phyloP scores from a whole-genome alignment of 2,797 vertebrate genomes.

The Echiichthys vipera region DNA sequence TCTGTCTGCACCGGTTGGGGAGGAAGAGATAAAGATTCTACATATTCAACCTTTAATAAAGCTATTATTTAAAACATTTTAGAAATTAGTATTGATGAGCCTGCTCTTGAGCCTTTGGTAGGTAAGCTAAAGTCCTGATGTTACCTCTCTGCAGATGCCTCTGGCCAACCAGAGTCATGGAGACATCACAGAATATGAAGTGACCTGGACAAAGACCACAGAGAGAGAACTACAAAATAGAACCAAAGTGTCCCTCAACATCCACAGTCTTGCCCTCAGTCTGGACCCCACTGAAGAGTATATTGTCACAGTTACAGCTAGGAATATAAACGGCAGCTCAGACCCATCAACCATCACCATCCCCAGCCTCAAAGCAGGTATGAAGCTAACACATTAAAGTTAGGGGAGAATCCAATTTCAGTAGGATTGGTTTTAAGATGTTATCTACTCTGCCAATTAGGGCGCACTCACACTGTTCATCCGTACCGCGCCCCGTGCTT shows the following conservation, averaged over 20 bases:
- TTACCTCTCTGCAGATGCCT: slow-evolving; percentile 49
- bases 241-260: not conserved
- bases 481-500: too few species aligned
- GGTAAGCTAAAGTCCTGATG: not conserved
- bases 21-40: too few species aligned
- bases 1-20: too few species aligned
- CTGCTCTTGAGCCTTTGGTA: not conserved
- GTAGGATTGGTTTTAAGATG: not conserved
- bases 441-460: not conserved
- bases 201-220: slow-evolving; percentile 53
- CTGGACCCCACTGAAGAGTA: slow-evolving; percentile 20
- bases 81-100: not conserved
- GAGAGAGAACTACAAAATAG: not conserved
- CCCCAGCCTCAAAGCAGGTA: slow-evolving; percentile 56
- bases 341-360: slow-evolving; percentile 60
- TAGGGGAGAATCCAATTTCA: too few species aligned
- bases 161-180: slow-evolving; percentile 73
- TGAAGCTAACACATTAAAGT: not conserved
- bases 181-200: slow-evolving; percentile 64
- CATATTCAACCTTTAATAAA: too few species aligned
- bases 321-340: slow-evolving; percentile 73
- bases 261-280: slow-evolving; percentile 6
- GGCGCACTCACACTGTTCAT: too few species aligned
- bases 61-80: too few species aligned
- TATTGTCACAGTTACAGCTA: slow-evolving; percentile 65